Percentiles rank a stretch among this genome's conserved stretches.
Conservation (phyloP, 2,113 vertebrate species). For the Anhinga rufa region DNA sequence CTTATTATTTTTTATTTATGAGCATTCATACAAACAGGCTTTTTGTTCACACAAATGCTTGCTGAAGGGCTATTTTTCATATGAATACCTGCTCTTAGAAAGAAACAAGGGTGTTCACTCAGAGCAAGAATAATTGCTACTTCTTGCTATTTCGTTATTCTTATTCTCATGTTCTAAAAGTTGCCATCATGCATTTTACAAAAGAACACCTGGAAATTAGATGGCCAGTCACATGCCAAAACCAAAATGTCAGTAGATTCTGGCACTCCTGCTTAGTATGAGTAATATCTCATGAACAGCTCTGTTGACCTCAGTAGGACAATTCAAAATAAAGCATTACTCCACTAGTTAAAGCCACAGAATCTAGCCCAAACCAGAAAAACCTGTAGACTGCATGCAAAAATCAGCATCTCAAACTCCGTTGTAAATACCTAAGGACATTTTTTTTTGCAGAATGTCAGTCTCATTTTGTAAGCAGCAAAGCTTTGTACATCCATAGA, state of each 20-base stretch:
- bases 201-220: background rate
- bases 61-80: slow-evolving; percentile 33
- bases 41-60: slow-evolving; percentile 38
- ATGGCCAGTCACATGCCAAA: background rate
- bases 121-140: background rate
- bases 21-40: background rate
- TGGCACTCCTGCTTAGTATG: background rate
- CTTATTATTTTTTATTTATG: slow-evolving; percentile 13
- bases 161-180: background rate
- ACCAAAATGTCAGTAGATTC: background rate
- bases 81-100: background rate
- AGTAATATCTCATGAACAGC: background rate
- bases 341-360: background rate
- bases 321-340: background rate
- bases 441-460: background rate
- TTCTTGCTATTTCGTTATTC: background rate
- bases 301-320: background rate
- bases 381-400: background rate
- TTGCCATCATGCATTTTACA: background rate
- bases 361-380: background rate
- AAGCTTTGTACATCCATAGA: background rate
- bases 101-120: background rate
- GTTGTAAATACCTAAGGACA: background rate
- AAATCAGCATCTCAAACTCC: background rate
- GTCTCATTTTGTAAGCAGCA: background rate